Evolutionary conservation across 1,140 invertebrate species (phyloP).

Genomic region (Euborellia annulipes): DNA sequence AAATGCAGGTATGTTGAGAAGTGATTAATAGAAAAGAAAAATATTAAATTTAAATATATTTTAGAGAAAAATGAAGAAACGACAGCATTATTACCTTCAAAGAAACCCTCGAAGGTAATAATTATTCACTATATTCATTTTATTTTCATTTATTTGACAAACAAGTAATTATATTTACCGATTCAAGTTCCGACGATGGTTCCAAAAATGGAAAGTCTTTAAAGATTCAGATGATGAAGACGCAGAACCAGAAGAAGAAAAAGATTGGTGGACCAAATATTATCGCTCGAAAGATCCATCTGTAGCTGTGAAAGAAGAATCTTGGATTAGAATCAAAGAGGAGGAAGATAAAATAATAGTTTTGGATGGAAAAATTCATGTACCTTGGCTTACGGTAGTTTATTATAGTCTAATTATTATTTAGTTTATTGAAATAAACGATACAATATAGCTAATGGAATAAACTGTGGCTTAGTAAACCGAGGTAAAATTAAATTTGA

Average conservation of each 20-base stretch:
- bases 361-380: constrained; percentile 21
- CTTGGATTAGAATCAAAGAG: too few species aligned
- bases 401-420: too few species aligned
- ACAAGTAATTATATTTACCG: constrained; percentile 23
- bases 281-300: constrained; percentile 40
- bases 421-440: too few species aligned
- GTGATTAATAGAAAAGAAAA: not conserved
- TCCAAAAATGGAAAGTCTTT: constrained; percentile 10
- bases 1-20: not conserved
- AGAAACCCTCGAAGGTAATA: constrained; percentile 15
- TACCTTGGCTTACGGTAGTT: constrained; percentile 13
- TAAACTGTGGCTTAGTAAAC: too few species aligned
- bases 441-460: too few species aligned
- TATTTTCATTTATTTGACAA: too few species aligned
- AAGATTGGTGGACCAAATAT: constrained; percentile 70
- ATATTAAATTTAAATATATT: not conserved
- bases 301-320: constrained; percentile 24
- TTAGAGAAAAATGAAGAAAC: constrained; percentile 15
- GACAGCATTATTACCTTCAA: too few species aligned
- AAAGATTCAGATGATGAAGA: constrained; percentile 17
- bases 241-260: constrained; percentile 29
- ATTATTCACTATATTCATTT: too few species aligned
- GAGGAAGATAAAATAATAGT: constrained; percentile 4
- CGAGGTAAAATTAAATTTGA: too few species aligned
- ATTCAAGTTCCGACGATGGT: constrained; percentile 19